Conservation (phyloP, 2,888 invertebrate genomes). For the Tuberolachnus salignus region DNA sequence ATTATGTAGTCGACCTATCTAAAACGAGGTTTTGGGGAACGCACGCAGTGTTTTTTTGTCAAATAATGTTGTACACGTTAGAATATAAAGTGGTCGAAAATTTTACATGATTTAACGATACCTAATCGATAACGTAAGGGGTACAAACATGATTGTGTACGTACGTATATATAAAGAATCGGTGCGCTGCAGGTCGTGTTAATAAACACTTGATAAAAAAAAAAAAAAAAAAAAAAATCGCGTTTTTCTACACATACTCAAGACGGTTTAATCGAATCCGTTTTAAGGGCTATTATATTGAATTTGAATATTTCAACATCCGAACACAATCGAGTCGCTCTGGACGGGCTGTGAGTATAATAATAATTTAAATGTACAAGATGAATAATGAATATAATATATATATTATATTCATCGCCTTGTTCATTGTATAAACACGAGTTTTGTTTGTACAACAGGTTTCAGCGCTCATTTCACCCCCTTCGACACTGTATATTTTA, state of each 20-base stretch:
- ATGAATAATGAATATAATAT: background rate
- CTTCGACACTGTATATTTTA: background rate
- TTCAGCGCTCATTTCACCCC: slow-evolving; percentile 35
- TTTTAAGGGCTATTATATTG: slow-evolving; percentile 34
- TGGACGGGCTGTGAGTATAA: background rate
- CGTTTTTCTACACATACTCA: slow-evolving; percentile 5
- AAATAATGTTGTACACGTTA: background rate
- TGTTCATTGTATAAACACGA: slow-evolving; percentile 31
- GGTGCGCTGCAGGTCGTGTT: background rate
- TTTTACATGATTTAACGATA: background rate
- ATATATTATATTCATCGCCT: too few relatives aligned
- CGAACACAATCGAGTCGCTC: slow-evolving; percentile 44
- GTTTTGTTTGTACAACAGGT: slow-evolving; percentile 47
- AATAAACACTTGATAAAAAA: background rate
- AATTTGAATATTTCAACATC: slow-evolving; percentile 18
- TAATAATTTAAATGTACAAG: background rate
- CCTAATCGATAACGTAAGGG: background rate
- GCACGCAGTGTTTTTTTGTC: too few relatives aligned
- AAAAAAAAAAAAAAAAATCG: background rate
- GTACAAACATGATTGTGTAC: background rate
- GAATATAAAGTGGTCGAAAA: background rate
- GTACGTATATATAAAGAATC: too few relatives aligned
- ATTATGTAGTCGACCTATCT: too few relatives aligned
- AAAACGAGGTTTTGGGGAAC: too few relatives aligned
- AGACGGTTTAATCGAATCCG: slow-evolving; percentile 30